These are phyloP conservation scores for Drosophila koepferae DNA, from an alignment of 2,888 invertebrate genomes.

Conservation along the genomic window DNA sequence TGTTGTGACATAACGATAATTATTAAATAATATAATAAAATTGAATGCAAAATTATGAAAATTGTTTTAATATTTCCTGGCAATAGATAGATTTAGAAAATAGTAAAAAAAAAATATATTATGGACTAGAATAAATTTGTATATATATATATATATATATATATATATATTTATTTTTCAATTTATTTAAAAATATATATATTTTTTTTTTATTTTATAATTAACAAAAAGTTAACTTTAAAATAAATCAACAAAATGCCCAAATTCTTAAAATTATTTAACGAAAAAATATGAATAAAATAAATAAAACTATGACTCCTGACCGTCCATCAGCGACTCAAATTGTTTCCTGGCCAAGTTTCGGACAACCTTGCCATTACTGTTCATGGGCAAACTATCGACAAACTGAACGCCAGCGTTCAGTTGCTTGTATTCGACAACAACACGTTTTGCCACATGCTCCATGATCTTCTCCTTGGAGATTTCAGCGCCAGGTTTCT, in stretches of 20 bases:
- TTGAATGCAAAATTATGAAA: no score
- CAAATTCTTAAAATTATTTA: neutral
- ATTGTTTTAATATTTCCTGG: no score
- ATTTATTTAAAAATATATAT: neutral
- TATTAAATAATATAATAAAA: no score
- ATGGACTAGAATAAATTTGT: neutral
- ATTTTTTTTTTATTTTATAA: neutral
- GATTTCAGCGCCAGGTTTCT: constrained; percentile 42
- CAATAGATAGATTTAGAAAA: no score
- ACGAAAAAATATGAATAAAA: neutral
- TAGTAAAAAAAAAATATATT: neutral
- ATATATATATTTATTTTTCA: neutral
- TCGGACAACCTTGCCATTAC: constrained; percentile 70
- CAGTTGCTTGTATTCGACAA: constrained; percentile 72
- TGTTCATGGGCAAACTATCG: constrained; percentile 68
- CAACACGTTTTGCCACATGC: constrained; percentile 55
- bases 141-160: no score
- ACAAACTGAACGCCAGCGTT: constrained; percentile 76
- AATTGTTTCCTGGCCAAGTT: constrained; percentile 55
- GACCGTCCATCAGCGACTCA: constrained; percentile 35
- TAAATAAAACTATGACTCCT: constrained; percentile 8
- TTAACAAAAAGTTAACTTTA: neutral
- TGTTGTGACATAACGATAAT: no score
- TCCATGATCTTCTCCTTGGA: constrained; percentile 58
- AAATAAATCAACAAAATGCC: neutral